These are phyloP conservation scores for Amia ocellicauda DNA, from an alignment of 2,113 vertebrate species.

Conservation along the genomic window DNA sequence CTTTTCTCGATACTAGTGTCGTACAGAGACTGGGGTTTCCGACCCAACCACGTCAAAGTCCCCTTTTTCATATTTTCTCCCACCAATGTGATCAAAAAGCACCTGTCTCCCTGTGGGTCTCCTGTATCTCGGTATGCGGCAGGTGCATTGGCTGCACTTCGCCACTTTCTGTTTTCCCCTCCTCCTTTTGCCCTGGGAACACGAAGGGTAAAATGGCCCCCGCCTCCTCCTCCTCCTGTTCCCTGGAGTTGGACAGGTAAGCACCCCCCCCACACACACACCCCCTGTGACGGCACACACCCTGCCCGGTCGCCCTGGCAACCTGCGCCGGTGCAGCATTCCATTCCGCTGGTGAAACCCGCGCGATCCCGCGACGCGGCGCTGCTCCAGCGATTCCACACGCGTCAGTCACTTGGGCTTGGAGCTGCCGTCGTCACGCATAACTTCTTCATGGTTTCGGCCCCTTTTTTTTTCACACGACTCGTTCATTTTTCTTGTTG, in stretches of 20 bases:
- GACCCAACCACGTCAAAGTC: slow-evolving; percentile 44
- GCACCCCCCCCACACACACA: not conserved
- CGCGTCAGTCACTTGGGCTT: too few species aligned
- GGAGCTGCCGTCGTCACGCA: too few species aligned
- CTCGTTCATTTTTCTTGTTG: too few species aligned
- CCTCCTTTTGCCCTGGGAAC: not conserved
- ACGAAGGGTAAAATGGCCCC: slow-evolving; percentile 41
- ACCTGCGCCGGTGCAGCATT: not conserved
- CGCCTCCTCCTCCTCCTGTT: slow-evolving; percentile 37
- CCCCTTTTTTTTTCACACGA: too few species aligned
- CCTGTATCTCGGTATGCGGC: slow-evolving; percentile 8
- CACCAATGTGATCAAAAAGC: not conserved
- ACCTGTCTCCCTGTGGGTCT: too few species aligned
- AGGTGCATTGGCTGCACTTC: slow-evolving; percentile 29
- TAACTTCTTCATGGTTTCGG: too few species aligned
- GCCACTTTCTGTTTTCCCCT: not conserved
- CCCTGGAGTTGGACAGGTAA: slow-evolving; percentile 41
- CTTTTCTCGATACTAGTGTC: slow-evolving; percentile 54
- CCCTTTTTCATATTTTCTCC: slow-evolving; percentile 56
- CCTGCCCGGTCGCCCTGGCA: slow-evolving; percentile 6
- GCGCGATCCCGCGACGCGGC: too few species aligned
- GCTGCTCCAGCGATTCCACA: too few species aligned
- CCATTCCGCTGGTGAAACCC: not conserved
- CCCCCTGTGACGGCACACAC: not conserved
- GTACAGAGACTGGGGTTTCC: slow-evolving; percentile 59